phyloP scores from a whole-genome alignment of 2,888 invertebrate species.

The Nemotelus nigrinus region DNA sequence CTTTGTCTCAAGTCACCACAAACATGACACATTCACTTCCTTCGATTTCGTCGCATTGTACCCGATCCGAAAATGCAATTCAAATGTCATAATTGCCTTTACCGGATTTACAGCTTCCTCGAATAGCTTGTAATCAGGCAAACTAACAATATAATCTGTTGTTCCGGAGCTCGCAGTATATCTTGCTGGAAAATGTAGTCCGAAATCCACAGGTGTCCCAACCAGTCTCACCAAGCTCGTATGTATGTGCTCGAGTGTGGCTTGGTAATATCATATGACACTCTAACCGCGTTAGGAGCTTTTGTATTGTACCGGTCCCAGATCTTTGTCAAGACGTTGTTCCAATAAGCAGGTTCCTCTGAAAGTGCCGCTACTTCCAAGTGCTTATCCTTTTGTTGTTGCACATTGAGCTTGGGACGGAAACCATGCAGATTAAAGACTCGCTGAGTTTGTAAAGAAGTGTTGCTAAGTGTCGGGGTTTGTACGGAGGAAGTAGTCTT shows the following conservation, averaged over 20 bases:
- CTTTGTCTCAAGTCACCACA: background rate
- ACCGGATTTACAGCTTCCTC: too few relatives aligned
- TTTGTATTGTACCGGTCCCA: conserved; percentile 13
- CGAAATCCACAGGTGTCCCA: background rate
- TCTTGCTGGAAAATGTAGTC: background rate
- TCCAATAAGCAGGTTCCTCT: background rate
- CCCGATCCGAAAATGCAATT: too few relatives aligned
- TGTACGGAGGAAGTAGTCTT: background rate
- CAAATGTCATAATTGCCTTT: too few relatives aligned
- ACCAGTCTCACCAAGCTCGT: background rate
- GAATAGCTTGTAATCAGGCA: too few relatives aligned
- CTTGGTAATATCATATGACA: background rate
- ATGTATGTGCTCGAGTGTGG: background rate
- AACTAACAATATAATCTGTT: too few relatives aligned
- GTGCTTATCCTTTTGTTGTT: background rate
- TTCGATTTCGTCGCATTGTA: too few relatives aligned
- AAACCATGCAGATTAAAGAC: background rate
- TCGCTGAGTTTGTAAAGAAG: background rate
- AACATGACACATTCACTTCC: too few relatives aligned
- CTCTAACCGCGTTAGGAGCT: conserved; percentile 15
- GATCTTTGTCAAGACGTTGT: background rate
- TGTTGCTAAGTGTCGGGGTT: background rate
- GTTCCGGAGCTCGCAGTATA: background rate
- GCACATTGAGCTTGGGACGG: background rate
- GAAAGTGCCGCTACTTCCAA: background rate